Evolutionary conservation across 2,888 invertebrate species (phyloP), one percentile per base, ranked within the genome.

Genomic region (Rhogogaster chlorosoma): DNA sequence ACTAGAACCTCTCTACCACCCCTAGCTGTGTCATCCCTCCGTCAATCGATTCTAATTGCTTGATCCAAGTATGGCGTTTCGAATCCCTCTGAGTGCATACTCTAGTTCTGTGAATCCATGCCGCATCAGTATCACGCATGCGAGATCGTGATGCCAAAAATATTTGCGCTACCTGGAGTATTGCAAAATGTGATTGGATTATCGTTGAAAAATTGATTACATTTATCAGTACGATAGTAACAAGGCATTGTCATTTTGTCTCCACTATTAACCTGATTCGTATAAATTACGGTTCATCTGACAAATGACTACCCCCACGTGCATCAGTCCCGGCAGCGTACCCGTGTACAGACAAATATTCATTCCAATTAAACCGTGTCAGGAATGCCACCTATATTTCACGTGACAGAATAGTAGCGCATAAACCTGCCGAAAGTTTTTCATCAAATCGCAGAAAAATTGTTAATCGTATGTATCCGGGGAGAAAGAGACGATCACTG

Each of bases 311-410:
- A 73, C 70, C 75, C 45, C 75, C 12, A 29, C 75, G 45, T 42
- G 26, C 42, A 75, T 45, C 42, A 36, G 45, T 75, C 45, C 45
- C 26, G 45, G n/a, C 45, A 26, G 75, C 26, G 45, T 29, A 75
- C 45, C 22, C 36, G n/a, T 53, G 80, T 64, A 32, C 80, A 64
- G 64, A 80, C 80, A 80, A 80, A 80, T 80, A 80, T 80, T 64
- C 64, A 38, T 80, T 80, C 64, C 42, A 42, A 61, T 80, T 61
- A 80, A 53, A 38, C 57, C 38, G 61, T n/a, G 57, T 61, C 38
- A 38, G 38, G 36, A 57, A 80, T 57, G 26, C 61, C 57, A 38
- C 36, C 36, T 80, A 42, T 80, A 80, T 80, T 36, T 61, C 42
- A 64, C 61, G 57, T 6, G 80, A 61, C 38, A 10, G 7, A 29